Percentiles rank a stretch among this genome's conserved stretches.
These are phyloP conservation scores for Ophioninae sp. DNA, from an alignment of 2,888 invertebrate species.

Conservation along the genomic window DNA sequence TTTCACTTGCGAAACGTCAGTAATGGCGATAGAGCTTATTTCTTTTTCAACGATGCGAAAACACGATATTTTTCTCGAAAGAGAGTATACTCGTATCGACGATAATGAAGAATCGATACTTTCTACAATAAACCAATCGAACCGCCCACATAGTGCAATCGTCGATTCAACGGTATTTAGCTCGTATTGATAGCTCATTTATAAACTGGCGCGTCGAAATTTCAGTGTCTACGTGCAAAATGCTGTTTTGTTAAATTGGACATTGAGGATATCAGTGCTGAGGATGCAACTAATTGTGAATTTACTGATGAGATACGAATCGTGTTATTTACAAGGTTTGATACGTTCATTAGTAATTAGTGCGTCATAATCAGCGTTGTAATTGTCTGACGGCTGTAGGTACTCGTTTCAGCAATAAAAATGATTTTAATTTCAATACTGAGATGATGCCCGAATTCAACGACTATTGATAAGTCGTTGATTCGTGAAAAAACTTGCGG, in stretches of 20 bases:
- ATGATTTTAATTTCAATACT: background rate
- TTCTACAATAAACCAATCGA: background rate
- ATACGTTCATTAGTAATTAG: background rate
- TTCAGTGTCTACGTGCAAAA: conserved; percentile 31
- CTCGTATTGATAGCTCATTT: background rate
- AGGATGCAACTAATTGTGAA: conserved; percentile 33
- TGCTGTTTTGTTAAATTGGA: background rate
- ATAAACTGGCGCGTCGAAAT: conserved; percentile 43
- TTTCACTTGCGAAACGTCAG: background rate
- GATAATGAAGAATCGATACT: background rate
- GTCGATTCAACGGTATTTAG: conserved; percentile 18
- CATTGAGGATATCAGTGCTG: background rate
- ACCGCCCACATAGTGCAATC: background rate
- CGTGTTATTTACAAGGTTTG: conserved; percentile 42
- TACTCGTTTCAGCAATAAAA: background rate
- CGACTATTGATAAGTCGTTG: background rate
- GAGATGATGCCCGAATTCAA: background rate
- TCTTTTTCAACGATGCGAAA: background rate
- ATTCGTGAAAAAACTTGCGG: background rate
- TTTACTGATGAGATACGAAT: background rate
- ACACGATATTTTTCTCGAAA: background rate
- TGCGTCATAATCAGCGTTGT: conserved; percentile 5
- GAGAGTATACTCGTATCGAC: no score
- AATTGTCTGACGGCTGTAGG: no score
- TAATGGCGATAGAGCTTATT: background rate